Conservation (phyloP, 2,888 invertebrate species). For the Cristatella mucedo region DNA sequence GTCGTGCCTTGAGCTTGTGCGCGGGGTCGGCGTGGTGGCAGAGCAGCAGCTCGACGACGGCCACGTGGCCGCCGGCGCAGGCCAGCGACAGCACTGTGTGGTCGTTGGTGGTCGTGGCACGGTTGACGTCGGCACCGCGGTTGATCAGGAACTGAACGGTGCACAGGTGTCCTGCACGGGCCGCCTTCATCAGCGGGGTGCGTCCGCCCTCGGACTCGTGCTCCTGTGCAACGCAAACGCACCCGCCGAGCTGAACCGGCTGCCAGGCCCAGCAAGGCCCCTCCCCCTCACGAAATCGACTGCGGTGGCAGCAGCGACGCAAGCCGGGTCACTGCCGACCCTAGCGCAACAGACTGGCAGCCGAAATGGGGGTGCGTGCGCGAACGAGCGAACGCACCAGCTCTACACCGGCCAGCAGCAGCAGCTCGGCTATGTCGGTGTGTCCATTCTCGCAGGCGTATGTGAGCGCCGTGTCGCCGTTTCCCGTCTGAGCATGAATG, state of each 20-base stretch:
- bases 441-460: slow-evolving; percentile 98
- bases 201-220: slow-evolving; percentile 92
- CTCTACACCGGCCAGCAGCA: slow-evolving; percentile 75
- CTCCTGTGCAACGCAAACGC: slow-evolving; percentile 46
- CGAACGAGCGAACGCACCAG: slow-evolving; percentile 44
- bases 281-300: too few species aligned
- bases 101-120: slow-evolving; percentile 71
- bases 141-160: slow-evolving; percentile 87
- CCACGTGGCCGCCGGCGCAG: slow-evolving; percentile 84
- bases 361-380: too few species aligned
- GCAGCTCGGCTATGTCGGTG: slow-evolving; percentile 82
- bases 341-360: too few species aligned
- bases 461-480: slow-evolving; percentile 84
- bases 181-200: slow-evolving; percentile 96
- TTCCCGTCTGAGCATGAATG: slow-evolving; percentile 82
- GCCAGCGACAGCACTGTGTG: slow-evolving; percentile 90
- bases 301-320: not conserved
- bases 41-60: slow-evolving; percentile 77
- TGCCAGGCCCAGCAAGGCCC: not conserved
- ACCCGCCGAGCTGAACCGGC: not conserved
- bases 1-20: slow-evolving; percentile 73
- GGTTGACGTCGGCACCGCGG: slow-evolving; percentile 67
- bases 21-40: slow-evolving; percentile 83
- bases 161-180: slow-evolving; percentile 83
- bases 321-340: not conserved